Conservation (phyloP, 2,888 invertebrate genomes). For the Pomacea canaliculata region DNA sequence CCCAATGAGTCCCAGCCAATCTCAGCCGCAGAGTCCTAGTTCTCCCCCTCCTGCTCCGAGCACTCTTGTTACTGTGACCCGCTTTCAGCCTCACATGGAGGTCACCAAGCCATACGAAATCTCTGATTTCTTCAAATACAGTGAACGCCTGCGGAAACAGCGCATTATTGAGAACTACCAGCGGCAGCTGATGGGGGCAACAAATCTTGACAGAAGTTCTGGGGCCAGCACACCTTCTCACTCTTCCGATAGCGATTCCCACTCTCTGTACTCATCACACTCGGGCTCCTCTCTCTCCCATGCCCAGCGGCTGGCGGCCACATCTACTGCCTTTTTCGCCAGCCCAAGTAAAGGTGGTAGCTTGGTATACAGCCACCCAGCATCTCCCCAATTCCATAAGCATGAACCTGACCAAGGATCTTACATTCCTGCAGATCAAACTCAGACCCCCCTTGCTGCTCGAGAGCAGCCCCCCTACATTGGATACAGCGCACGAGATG, state of each 20-base stretch:
- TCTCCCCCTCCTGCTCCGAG: conserved; percentile 38
- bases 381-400: conserved; percentile 9
- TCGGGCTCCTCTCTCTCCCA: conserved; percentile 44
- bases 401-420: conserved; percentile 26
- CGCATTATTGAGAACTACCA: conserved; percentile 60
- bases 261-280: conserved; percentile 35
- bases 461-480: conserved; percentile 12
- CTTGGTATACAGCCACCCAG: neutral
- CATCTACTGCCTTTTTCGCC: conserved; percentile 28
- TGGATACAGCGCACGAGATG: neutral
- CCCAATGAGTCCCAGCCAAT: neutral
- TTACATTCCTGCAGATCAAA: conserved; percentile 17
- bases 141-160: conserved; percentile 88
- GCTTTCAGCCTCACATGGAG: conserved; percentile 73
- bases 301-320: conserved; percentile 20
- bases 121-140: conserved; percentile 98
- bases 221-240: conserved; percentile 53
- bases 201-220: conserved; percentile 36
- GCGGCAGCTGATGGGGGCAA: conserved; percentile 52
- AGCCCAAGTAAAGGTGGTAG: conserved; percentile 17
- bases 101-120: conserved; percentile 97
- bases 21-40: conserved; percentile 25
- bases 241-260: conserved; percentile 53
- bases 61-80: conserved; percentile 57
- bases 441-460: conserved; percentile 21